These are phyloP conservation scores for Nemoura dubitans DNA, from an alignment of 2,888 invertebrate species.

Conservation along the genomic window DNA sequence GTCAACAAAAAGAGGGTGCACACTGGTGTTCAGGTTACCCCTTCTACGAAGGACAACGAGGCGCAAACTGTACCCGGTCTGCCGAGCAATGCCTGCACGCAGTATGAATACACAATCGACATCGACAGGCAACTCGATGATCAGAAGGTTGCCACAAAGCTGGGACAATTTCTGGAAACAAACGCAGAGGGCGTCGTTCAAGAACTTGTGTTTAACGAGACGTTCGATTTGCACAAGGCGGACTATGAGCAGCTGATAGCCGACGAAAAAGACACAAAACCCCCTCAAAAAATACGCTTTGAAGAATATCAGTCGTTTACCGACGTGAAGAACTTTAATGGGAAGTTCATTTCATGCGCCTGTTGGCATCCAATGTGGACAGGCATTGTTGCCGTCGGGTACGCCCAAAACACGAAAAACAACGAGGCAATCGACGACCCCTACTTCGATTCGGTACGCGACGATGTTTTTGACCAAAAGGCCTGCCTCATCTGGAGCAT, in stretches of 20 bases:
- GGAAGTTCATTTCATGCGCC: constrained; percentile 71
- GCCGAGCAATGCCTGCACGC: constrained; percentile 75
- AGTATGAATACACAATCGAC: constrained; percentile 65
- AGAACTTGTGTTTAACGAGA: constrained; percentile 54
- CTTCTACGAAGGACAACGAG: constrained; percentile 60
- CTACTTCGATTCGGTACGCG: constrained; percentile 42
- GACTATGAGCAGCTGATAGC: constrained; percentile 67
- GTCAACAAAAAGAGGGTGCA: constrained; percentile 68
- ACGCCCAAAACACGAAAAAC: constrained; percentile 62
- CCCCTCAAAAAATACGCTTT: constrained; percentile 54
- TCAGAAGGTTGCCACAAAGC: constrained; percentile 55
- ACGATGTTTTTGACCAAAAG: constrained; percentile 58
- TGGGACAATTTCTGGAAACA: constrained; percentile 55
- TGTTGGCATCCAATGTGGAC: constrained; percentile 62
- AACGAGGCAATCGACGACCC: neutral
- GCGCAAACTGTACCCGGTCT: constrained; percentile 76
- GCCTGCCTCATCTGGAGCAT: constrained; percentile 82
- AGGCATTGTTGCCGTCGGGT: constrained; percentile 74
- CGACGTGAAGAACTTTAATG: constrained; percentile 63
- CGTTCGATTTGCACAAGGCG: constrained; percentile 68
- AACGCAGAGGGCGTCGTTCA: constrained; percentile 55
- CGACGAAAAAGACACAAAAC: constrained; percentile 56
- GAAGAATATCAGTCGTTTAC: constrained; percentile 56
- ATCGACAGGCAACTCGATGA: constrained; percentile 54
- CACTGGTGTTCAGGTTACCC: constrained; percentile 63